These are phyloP conservation scores for Odontomachus brunneus DNA, from an alignment of 1,140 invertebrate species.

Conservation along the genomic window DNA sequence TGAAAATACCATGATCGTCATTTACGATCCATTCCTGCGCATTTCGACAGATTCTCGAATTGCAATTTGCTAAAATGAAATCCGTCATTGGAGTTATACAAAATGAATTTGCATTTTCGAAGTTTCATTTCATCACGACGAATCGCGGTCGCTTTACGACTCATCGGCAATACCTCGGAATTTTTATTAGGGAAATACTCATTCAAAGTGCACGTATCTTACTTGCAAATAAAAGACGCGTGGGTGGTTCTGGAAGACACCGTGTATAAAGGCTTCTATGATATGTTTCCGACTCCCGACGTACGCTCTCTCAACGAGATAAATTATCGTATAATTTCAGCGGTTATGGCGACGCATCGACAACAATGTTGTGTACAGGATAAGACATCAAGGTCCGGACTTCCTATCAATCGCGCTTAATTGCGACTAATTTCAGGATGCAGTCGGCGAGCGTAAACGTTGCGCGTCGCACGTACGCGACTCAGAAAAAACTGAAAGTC, in stretches of 20 bases:
- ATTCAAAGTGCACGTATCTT: neutral
- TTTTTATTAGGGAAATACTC: neutral
- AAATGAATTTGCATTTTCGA: no score
- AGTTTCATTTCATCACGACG: no score
- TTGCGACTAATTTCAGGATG: constrained; percentile 15
- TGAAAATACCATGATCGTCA: no score
- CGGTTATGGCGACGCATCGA: neutral
- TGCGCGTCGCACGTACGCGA: neutral
- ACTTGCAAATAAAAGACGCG: neutral
- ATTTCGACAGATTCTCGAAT: no score
- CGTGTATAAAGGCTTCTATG: neutral
- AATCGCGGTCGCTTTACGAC: no score
- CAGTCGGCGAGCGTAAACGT: neutral
- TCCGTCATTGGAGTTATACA: no score
- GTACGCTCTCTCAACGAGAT: constrained; percentile 26
- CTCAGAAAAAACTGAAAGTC: neutral
- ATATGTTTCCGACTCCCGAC: constrained; percentile 16
- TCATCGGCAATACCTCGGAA: neutral
- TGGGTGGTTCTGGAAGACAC: neutral
- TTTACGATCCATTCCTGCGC: no score
- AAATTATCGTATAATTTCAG: constrained; percentile 38
- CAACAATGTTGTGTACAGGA: neutral
- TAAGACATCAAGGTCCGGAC: constrained; percentile 2
- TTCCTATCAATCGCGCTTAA: constrained; percentile 9
- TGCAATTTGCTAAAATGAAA: no score